Evolutionary conservation across 2,113 vertebrate species (phyloP).

Genomic region (Rousettus leschenaultii): DNA sequence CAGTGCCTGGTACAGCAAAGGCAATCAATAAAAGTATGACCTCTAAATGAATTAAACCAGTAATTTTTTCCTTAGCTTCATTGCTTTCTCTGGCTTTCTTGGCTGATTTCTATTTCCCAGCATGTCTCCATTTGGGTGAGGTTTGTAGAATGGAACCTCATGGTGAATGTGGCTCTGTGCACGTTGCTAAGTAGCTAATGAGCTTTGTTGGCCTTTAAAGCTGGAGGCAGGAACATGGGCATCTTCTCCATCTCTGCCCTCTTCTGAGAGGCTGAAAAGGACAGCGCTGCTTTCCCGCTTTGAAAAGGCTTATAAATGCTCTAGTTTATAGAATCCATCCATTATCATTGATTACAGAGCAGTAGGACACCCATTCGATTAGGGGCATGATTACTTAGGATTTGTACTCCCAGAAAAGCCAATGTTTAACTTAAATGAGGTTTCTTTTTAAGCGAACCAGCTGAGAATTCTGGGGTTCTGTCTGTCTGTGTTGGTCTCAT

Average conservation of each 20-base stretch:
- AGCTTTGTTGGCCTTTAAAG: background rate
- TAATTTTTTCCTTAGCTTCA: background rate
- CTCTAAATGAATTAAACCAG: background rate
- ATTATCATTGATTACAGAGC: background rate
- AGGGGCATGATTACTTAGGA: background rate
- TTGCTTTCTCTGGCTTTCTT: background rate
- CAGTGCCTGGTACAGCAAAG: background rate
- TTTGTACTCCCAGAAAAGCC: background rate
- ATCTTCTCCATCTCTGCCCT: background rate
- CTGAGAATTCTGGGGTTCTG: background rate
- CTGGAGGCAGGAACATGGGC: background rate
- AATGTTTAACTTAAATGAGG: background rate
- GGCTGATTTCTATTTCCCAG: background rate
- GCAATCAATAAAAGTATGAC: conserved; percentile 44
- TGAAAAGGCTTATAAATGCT: background rate
- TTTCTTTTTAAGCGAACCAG: background rate
- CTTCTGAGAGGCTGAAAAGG: background rate
- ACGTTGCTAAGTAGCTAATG: conserved; percentile 22
- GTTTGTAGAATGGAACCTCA: background rate
- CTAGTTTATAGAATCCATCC: background rate
- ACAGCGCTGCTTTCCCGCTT: background rate
- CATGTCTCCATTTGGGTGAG: background rate
- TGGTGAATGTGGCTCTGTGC: background rate
- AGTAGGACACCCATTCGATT: background rate
- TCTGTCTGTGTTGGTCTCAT: background rate